Conservation (phyloP, 2,113 vertebrate genomes). For the Oophaga pumilio region DNA sequence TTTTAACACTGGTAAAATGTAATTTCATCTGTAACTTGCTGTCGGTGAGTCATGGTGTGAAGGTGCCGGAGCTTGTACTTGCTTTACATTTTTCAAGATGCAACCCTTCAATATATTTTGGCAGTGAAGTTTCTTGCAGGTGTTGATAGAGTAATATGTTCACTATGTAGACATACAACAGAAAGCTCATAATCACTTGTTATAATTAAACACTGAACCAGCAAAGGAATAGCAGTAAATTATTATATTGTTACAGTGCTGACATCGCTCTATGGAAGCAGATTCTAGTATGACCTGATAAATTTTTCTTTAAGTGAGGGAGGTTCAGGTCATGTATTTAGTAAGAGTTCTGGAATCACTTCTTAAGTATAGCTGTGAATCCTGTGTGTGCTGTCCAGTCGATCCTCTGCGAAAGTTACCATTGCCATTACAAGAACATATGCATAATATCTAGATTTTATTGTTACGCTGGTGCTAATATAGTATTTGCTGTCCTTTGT, state of each 20-base stretch:
- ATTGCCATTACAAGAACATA: too few relatives aligned
- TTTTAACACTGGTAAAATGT: neutral
- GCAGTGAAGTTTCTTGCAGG: neutral
- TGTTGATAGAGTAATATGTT: neutral
- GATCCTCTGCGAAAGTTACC: too few relatives aligned
- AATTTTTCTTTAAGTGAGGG: neutral
- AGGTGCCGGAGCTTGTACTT: neutral
- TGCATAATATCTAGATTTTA: too few relatives aligned
- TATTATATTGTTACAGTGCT: neutral
- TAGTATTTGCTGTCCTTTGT: too few relatives aligned
- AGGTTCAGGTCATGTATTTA: neutral
- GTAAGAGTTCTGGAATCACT: too few relatives aligned
- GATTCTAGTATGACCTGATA: neutral
- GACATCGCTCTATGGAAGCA: neutral
- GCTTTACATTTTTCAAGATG: slow-evolving; percentile 13
- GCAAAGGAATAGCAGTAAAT: neutral
- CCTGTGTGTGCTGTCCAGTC: too few relatives aligned
- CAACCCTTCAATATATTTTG: neutral
- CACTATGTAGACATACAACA: neutral
- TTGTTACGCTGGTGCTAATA: too few relatives aligned
- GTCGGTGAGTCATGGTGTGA: neutral
- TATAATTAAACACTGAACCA: neutral
- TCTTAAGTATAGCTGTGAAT: too few relatives aligned
- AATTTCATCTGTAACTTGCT: neutral
- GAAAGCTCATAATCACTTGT: neutral